Evolutionary conservation across 2,797 vertebrate species (phyloP).

Genomic region (Spheniscus humboldti): DNA sequence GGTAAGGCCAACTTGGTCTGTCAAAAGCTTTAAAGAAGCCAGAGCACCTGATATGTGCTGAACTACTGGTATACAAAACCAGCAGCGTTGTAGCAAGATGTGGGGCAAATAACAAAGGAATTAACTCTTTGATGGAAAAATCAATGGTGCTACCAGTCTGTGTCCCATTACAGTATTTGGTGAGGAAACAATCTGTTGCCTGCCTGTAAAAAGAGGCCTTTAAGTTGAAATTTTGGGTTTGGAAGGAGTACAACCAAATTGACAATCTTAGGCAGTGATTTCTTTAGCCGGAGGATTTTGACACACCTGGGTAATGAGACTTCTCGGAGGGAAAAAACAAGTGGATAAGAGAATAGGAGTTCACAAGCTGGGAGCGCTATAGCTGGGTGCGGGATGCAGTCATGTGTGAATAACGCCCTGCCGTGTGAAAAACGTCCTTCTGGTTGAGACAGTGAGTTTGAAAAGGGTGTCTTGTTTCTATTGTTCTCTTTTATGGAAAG

Average conservation of each 20-base stretch:
- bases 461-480: accelerated
- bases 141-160: not conserved
- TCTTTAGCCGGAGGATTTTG: not conserved
- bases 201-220: not conserved
- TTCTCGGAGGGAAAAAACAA: not conserved
- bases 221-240: not conserved
- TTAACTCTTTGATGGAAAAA: not conserved
- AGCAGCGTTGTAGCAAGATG: not conserved
- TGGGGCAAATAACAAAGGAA: not conserved
- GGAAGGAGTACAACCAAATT: not conserved
- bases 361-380: not conserved
- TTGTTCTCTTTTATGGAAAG: not conserved
- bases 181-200: not conserved
- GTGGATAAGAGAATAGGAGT: not conserved
- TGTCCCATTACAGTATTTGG: not conserved
- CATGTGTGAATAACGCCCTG: accelerated
- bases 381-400: not conserved
- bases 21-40: not conserved
- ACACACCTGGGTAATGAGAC: not conserved
- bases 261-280: accelerated
- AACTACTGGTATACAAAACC: not conserved
- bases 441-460: not conserved
- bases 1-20: not conserved
- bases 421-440: not conserved
- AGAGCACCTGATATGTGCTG: not conserved